These are phyloP conservation scores for Digitonthophagus gazella DNA, from an alignment of 2,888 invertebrate species.

Conservation along the genomic window DNA sequence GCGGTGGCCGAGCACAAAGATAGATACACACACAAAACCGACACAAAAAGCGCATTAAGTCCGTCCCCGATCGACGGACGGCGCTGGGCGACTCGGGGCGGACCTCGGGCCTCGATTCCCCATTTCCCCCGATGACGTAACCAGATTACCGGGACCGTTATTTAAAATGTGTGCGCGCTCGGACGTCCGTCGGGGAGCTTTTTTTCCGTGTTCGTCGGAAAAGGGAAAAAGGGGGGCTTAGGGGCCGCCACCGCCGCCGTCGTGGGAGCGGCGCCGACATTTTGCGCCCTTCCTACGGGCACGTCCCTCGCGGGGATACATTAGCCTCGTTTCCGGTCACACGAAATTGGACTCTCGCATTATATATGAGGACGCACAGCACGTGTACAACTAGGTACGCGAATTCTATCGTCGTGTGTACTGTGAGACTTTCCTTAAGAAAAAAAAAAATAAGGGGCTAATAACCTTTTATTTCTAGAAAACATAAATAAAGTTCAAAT, in stretches of 20 bases:
- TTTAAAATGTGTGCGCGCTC: background rate
- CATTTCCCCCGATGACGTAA: background rate
- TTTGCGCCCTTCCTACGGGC: slow-evolving; percentile 30
- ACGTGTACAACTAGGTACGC: slow-evolving; percentile 26
- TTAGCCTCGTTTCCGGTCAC: slow-evolving; percentile 44
- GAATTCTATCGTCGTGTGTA: no score
- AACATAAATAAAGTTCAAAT: no score
- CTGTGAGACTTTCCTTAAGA: no score
- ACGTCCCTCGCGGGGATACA: slow-evolving; percentile 41
- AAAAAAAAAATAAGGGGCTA: no score
- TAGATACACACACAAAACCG: background rate
- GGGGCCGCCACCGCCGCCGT: slow-evolving; percentile 9
- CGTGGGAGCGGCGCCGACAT: slow-evolving; percentile 27
- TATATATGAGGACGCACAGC: slow-evolving; percentile 32
- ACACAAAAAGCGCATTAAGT: background rate
- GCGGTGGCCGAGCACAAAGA: background rate
- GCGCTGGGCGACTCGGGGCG: background rate
- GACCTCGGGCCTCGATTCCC: background rate
- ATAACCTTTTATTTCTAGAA: no score
- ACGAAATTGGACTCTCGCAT: slow-evolving; percentile 40
- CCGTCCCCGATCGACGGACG: background rate
- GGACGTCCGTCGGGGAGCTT: background rate
- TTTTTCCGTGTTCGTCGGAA: slow-evolving; percentile 1
- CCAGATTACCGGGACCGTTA: background rate
- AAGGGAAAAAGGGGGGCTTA: background rate